A percentile compares a stretch with the other conserved stretches of the same genome.
Conservation (phyloP, 2,888 invertebrate species). For the Aromia moschata region DNA sequence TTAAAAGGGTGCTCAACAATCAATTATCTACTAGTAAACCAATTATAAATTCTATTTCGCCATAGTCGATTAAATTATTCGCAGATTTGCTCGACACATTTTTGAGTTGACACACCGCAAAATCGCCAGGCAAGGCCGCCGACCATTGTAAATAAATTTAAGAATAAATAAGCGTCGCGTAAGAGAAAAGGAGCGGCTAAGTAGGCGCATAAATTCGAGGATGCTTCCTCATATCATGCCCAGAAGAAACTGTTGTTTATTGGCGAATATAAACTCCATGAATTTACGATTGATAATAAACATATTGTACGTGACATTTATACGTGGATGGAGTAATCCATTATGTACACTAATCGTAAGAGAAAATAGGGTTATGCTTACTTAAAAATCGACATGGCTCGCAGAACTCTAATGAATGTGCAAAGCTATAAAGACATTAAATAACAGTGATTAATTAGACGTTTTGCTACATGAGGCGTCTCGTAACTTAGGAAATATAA, state of each 20-base stretch:
- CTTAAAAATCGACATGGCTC: background rate
- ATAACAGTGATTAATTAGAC: too few relatives aligned
- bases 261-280: conserved; percentile 21
- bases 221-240: conserved; percentile 25
- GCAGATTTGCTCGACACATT: too few relatives aligned
- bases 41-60: too few relatives aligned
- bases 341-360: background rate
- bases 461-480: too few relatives aligned
- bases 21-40: too few relatives aligned
- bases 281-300: conserved; percentile 28
- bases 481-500: too few relatives aligned
- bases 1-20: too few relatives aligned
- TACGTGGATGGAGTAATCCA: conserved; percentile 10
- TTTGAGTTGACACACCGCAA: background rate
- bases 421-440: too few relatives aligned
- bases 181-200: conserved; percentile 19
- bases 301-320: conserved; percentile 26
- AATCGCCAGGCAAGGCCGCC: background rate
- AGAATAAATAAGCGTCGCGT: conserved; percentile 3
- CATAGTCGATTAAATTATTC: too few relatives aligned
- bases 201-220: conserved; percentile 24
- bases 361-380: background rate
- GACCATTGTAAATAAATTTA: conserved; percentile 10
- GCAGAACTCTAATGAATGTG: background rate
- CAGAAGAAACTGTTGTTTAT: conserved; percentile 21